phyloP scores from a whole-genome alignment of 2,888 invertebrate species.

The Slavum lentiscoides region DNA sequence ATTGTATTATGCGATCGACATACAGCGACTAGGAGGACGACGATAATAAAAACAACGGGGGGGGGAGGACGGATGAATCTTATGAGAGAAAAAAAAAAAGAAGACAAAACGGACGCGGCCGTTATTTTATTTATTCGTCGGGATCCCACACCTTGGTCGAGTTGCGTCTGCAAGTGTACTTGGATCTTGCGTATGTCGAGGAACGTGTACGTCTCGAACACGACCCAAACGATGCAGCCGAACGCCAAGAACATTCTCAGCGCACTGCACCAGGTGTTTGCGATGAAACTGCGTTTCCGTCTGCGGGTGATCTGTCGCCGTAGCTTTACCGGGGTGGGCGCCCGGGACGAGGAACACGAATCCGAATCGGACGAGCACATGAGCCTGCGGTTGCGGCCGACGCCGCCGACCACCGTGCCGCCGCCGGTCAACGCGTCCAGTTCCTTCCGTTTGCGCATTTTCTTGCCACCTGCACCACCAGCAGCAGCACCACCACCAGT shows the following conservation, averaged over 20 bases:
- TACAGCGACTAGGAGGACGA: too few relatives aligned
- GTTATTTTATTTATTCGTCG: too few relatives aligned
- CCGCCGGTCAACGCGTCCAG: slow-evolving; percentile 70
- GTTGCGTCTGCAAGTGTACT: slow-evolving; percentile 37
- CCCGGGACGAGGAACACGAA: slow-evolving; percentile 43
- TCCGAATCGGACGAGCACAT: slow-evolving; percentile 50
- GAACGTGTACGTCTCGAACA: slow-evolving; percentile 48
- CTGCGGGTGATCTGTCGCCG: slow-evolving; percentile 48
- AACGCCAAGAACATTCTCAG: slow-evolving; percentile 34
- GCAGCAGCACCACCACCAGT: slow-evolving; percentile 60
- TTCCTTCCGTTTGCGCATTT: slow-evolving; percentile 77
- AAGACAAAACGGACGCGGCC: too few relatives aligned
- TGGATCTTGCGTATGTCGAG: slow-evolving; percentile 46
- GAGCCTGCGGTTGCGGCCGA: slow-evolving; percentile 36
- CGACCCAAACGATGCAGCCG: slow-evolving; percentile 41
- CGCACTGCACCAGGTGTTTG: slow-evolving; percentile 44
- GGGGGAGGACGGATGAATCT: too few relatives aligned
- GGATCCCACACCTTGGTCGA: slow-evolving; percentile 32
- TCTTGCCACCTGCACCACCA: slow-evolving; percentile 65
- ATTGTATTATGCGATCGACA: too few relatives aligned
- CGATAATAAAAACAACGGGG: too few relatives aligned
- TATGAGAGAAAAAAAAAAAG: too few relatives aligned
- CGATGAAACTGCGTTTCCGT: slow-evolving; percentile 22
- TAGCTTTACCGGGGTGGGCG: slow-evolving; percentile 36
- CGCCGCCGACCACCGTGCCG: slow-evolving; percentile 50